Conservation (phyloP, 2,888 invertebrate genomes). For the Drosophila mayaguana region DNA sequence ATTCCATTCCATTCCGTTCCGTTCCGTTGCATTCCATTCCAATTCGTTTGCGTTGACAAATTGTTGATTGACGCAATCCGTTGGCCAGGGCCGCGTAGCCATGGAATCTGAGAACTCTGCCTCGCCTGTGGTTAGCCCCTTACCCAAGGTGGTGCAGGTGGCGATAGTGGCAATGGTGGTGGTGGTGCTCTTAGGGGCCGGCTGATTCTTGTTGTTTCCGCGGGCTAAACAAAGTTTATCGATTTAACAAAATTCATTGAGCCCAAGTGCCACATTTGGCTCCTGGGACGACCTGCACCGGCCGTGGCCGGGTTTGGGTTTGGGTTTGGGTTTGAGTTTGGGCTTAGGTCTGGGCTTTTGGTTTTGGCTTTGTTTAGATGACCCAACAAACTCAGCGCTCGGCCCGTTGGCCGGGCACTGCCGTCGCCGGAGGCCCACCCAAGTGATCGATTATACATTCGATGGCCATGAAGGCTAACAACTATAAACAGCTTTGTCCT, state of each 20-base stretch:
- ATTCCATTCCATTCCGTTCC: constrained; percentile 1
- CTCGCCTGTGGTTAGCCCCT: constrained; percentile 51
- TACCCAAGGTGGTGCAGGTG: constrained; percentile 10
- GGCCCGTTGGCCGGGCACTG: constrained; percentile 70
- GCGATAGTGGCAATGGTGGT: constrained; percentile 18
- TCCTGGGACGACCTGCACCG: constrained; percentile 49
- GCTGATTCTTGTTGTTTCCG: constrained; percentile 75
- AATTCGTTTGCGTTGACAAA: constrained; percentile 67
- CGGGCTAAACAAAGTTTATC: constrained; percentile 79
- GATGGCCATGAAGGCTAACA: constrained; percentile 78
- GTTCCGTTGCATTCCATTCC: constrained; percentile 17
- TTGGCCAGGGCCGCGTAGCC: constrained; percentile 68
- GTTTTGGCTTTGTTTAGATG: constrained; percentile 77
- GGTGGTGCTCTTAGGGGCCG: constrained; percentile 65
- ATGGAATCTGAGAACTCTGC: constrained; percentile 59
- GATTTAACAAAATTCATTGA: constrained; percentile 79
- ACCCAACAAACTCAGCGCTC: constrained; percentile 73
- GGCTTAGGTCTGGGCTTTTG: constrained; percentile 6
- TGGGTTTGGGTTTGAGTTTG: constrained; percentile 9
- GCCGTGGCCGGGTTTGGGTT: constrained; percentile 15
- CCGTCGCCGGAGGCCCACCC: constrained; percentile 55
- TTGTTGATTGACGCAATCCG: constrained; percentile 80
- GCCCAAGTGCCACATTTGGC: constrained; percentile 75
- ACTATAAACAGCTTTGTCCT: constrained; percentile 47
- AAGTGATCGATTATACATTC: constrained; percentile 79